Conservation (phyloP, 2,797 vertebrate species). For the Neomorphus geoffroyi region DNA sequence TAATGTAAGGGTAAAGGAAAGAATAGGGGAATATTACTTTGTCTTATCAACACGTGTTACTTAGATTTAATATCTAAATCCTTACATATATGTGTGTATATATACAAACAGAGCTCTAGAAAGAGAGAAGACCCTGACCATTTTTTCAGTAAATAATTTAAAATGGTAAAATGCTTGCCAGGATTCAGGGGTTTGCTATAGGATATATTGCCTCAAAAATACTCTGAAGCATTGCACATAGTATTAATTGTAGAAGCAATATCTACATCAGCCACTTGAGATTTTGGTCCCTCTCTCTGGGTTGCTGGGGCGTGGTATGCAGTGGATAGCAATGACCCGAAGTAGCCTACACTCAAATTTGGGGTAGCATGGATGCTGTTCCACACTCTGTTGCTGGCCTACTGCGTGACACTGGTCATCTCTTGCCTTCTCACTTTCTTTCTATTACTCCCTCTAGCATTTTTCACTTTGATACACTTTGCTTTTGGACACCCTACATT, state of each 20-base stretch:
- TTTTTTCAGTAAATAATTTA: neutral
- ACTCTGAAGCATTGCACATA: neutral
- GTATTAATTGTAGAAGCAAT: neutral
- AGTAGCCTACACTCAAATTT: neutral
- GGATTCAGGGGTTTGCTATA: neutral
- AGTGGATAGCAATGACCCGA: rapidly evolving
- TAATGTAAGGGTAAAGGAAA: neutral
- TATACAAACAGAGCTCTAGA: neutral
- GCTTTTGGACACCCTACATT: neutral
- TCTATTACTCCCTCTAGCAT: neutral
- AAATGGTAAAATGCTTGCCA: neutral
- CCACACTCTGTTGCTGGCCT: neutral
- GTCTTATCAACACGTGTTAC: neutral
- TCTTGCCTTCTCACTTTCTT: neutral
- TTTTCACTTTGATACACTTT: neutral
- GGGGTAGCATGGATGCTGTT: neutral
- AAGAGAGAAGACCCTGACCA: neutral
- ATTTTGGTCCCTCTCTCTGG: neutral
- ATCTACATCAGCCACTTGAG: neutral
- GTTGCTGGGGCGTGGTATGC: neutral
- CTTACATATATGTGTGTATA: neutral
- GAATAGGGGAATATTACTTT: neutral
- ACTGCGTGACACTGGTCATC: neutral
- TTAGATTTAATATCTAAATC: neutral
- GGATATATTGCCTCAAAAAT: neutral